Conservation (phyloP, 2,113 vertebrate genomes). For the Eptesicus fuscus region DNA sequence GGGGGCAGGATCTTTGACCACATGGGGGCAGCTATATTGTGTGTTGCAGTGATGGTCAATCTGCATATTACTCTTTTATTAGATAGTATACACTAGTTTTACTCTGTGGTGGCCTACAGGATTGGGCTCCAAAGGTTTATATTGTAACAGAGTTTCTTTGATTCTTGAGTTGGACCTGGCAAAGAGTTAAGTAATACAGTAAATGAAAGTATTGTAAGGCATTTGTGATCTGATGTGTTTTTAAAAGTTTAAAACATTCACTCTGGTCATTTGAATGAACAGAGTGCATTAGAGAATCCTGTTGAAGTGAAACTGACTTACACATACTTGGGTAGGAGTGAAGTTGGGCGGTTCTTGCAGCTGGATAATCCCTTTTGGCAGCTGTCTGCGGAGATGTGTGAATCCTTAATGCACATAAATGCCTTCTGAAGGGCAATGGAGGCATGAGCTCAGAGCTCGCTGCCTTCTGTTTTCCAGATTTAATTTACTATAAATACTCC, state of each 20-base stretch:
- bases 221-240: not conserved
- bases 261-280: not conserved
- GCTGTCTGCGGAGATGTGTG: constrained; percentile 23
- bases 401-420: not conserved
- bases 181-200: not conserved
- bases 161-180: not conserved
- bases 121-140: not conserved
- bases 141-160: not conserved
- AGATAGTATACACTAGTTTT: not conserved
- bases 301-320: not conserved
- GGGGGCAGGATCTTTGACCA: too few species aligned
- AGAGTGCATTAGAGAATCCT: not conserved
- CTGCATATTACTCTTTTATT: too few species aligned
- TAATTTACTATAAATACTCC: not conserved
- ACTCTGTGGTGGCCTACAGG: too few species aligned
- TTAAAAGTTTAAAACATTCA: not conserved
- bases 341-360: not conserved
- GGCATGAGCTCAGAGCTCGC: not conserved
- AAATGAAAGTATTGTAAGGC: not conserved
- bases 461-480: constrained; percentile 46
- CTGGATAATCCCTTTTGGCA: not conserved
- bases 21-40: too few species aligned
- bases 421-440: not conserved
- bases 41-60: too few species aligned
- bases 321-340: not conserved